Evolutionary conservation across 2,888 invertebrate species (phyloP).

Genomic region (Perizoma flavofasciatum): DNA sequence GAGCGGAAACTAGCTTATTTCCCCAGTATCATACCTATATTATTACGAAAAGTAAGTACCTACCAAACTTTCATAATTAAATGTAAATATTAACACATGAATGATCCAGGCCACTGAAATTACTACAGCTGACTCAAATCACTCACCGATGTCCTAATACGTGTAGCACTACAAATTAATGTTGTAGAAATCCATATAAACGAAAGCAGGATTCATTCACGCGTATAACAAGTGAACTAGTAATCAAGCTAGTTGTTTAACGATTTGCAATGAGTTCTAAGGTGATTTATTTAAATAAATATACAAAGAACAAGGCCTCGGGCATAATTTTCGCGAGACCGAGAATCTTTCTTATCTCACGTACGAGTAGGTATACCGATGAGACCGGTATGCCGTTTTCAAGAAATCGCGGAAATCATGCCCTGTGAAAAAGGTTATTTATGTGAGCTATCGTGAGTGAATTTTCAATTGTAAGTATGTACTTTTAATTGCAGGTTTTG

Average conservation of each 20-base stretch:
- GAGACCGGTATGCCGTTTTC: too few species aligned
- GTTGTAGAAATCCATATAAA: slow-evolving; percentile 54
- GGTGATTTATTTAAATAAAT: slow-evolving; percentile 34
- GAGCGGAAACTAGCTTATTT: background rate
- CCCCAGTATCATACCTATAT: background rate
- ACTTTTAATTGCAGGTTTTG: slow-evolving; percentile 46
- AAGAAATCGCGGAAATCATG: too few species aligned
- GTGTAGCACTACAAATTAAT: slow-evolving; percentile 48
- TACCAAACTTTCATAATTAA: slow-evolving; percentile 9
- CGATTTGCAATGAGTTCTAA: slow-evolving; percentile 48
- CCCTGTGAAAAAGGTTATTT: too few species aligned
- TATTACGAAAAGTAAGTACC: slow-evolving; percentile 1
- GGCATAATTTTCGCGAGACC: too few species aligned
- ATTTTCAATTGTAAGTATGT: background rate
- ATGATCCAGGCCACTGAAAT: slow-evolving; percentile 57
- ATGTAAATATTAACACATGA: slow-evolving; percentile 44
- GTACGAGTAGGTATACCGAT: background rate
- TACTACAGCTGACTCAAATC: slow-evolving; percentile 41
- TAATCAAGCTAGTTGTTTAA: slow-evolving; percentile 26
- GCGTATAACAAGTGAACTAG: slow-evolving; percentile 48
- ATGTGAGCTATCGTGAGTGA: background rate
- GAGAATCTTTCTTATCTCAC: background rate
- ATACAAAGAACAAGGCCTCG: background rate
- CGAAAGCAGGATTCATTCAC: slow-evolving; percentile 53
- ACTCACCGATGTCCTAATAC: slow-evolving; percentile 36